phyloP scores from a whole-genome alignment of 2,113 vertebrate genomes.

The Coryphaenoides rupestris region DNA sequence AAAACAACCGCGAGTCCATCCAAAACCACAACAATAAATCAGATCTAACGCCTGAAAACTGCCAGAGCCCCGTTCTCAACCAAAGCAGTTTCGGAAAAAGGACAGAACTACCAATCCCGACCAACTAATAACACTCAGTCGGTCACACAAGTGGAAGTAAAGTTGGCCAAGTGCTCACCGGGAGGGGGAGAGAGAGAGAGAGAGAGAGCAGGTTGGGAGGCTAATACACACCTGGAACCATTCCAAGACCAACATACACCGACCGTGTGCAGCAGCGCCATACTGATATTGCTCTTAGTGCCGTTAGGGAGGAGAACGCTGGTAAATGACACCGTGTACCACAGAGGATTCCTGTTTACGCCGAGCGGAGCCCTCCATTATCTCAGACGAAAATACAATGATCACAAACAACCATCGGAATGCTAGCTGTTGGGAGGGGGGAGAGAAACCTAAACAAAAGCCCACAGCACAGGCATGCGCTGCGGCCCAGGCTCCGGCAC shows the following conservation, averaged over 20 bases:
- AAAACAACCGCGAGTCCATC: no score
- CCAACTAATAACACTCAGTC: background rate
- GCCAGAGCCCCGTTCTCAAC: no score
- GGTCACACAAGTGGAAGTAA: no score
- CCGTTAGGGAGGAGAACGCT: conserved; percentile 39
- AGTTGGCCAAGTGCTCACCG: no score
- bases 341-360: conserved; percentile 38
- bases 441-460: background rate
- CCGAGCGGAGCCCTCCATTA: conserved; percentile 32
- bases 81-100: no score
- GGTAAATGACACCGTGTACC: conserved; percentile 41
- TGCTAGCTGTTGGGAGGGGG: conserved; percentile 22
- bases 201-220: conserved; percentile 31
- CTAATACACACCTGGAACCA: conserved; percentile 35
- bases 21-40: no score
- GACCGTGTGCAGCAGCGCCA: conserved; percentile 38
- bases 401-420: conserved; percentile 35
- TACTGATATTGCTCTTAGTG: conserved; percentile 52
- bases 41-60: no score
- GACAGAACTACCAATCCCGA: no score
- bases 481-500: no score
- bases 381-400: conserved; percentile 25
- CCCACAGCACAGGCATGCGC: no score
- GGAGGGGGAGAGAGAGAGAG: no score
- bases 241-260: conserved; percentile 51